Percentiles rank a stretch among this genome's conserved stretches.
These are phyloP conservation scores for Podarcis lilfordi DNA, from an alignment of 2,797 vertebrate species.

Conservation along the genomic window DNA sequence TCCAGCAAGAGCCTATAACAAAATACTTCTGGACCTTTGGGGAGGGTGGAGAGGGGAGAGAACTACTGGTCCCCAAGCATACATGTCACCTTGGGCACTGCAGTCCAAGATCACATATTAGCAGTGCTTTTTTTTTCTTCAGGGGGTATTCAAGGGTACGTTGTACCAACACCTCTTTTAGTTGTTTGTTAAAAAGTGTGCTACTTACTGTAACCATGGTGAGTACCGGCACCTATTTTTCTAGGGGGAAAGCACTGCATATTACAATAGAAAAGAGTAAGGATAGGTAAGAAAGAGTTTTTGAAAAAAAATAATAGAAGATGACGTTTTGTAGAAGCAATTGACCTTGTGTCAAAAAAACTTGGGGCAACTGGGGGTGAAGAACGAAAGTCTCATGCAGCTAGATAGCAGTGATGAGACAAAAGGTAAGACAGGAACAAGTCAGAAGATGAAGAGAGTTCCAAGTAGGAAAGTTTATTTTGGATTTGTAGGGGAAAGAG, in stretches of 20 bases:
- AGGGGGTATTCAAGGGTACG: too few relatives aligned
- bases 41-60: neutral
- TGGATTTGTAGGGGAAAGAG: neutral
- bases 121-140: too few relatives aligned
- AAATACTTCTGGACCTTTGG: neutral
- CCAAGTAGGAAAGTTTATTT: constrained; percentile 7
- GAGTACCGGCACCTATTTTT: too few relatives aligned
- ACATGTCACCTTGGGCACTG: neutral
- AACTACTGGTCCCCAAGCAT: neutral
- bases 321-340: constrained; percentile 2
- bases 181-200: too few relatives aligned
- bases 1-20: neutral
- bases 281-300: neutral
- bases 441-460: constrained; percentile 10
- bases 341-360: constrained; percentile 5
- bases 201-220: too few relatives aligned
- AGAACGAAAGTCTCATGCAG: constrained; percentile 15
- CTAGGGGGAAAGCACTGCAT: too few relatives aligned
- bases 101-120: neutral
- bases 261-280: neutral
- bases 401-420: constrained; percentile 5
- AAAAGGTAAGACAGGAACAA: neutral
- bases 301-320: neutral
- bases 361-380: neutral
- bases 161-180: too few relatives aligned